Evolutionary conservation across 2,113 vertebrate genomes (phyloP), one percentile per base, ranked within the genome.

Genomic region (Drymodes brunneopygia): DNA sequence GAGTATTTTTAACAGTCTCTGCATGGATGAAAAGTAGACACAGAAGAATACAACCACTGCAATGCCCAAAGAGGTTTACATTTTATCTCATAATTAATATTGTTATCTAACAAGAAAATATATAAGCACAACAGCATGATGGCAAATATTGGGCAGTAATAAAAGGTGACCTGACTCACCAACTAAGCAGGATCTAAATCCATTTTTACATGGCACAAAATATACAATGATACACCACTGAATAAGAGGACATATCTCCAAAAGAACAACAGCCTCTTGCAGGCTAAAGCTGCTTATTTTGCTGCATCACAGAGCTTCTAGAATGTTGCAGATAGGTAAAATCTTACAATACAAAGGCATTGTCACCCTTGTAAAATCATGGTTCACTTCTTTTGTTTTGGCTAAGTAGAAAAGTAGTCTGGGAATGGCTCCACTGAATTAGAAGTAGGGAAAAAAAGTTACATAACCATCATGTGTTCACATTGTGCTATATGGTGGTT

Each of bases 1-100:
- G 35, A 23, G 8, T 20, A 19, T 71, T 91, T 95, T 91, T 81
- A 92, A 60, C 72, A 78, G 44, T 51, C 42, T 74, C 77, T 74
- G 31, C 40, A 35, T 51, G 57, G 65, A 92, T 74, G 71, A 78
- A 54, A 90, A 73, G 56, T 10, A 80, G 79, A 70, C 24, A 50
- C 20, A 54, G 31, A 72, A 67, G 44, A 45, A 81, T 24, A 67
- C 0, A 0, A 81, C 42, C 2, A 2, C 65, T 69, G 58, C 23
- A 61, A 35, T 47, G 58, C 27, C 57, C 35, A 17, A 86, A 57
- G 33, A 53, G 8, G 31, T n/a, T 82, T 67, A 69, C 16, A 17
- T 84, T 81, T 81, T 88, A 28, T 54, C 51, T 71, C 19, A 7
- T 22, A 71, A 72, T 81, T 72, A 47, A n/a, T 87, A 74, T 42